These are phyloP conservation scores for Pogonomyrmex californicus DNA, from an alignment of 1,140 invertebrate species.

Conservation along the genomic window DNA sequence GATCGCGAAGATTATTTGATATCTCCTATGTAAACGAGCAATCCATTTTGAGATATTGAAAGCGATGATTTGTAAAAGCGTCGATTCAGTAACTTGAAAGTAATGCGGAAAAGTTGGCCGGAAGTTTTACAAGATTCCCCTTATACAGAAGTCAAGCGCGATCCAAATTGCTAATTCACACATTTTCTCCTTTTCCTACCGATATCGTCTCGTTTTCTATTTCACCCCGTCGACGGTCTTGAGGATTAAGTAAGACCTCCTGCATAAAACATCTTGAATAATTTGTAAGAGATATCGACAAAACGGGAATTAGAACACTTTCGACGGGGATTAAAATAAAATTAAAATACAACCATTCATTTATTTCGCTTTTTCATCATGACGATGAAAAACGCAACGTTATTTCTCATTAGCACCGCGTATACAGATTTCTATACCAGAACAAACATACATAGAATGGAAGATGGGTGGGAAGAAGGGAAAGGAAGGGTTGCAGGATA, in stretches of 20 bases:
- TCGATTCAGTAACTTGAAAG: not conserved
- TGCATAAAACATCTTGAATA: constrained; percentile 39
- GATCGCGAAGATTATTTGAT: constrained; percentile 52
- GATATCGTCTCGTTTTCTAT: constrained; percentile 9
- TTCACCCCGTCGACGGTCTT: not conserved
- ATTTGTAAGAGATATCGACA: not conserved
- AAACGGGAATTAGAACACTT: not conserved
- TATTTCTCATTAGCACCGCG: constrained; percentile 40
- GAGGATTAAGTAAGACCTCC: not conserved
- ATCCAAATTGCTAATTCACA: constrained; percentile 29
- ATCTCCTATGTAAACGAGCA: not conserved
- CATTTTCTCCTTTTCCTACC: not conserved
- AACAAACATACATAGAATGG: constrained; percentile 20
- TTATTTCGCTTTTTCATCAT: constrained; percentile 15
- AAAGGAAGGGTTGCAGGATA: constrained; percentile 3
- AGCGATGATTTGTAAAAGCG: not conserved
- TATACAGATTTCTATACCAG: constrained; percentile 39
- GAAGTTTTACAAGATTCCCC: constrained; percentile 10
- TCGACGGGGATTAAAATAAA: constrained; percentile 20
- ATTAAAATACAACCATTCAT: not conserved
- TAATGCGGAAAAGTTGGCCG: not conserved
- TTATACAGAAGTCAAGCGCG: not conserved
- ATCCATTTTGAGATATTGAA: constrained; percentile 34
- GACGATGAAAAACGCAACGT: not conserved
- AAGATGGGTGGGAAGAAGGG: not conserved